Evolutionary conservation across 2,888 invertebrate genomes (phyloP).

Genomic region (Lithophane leautieri): DNA sequence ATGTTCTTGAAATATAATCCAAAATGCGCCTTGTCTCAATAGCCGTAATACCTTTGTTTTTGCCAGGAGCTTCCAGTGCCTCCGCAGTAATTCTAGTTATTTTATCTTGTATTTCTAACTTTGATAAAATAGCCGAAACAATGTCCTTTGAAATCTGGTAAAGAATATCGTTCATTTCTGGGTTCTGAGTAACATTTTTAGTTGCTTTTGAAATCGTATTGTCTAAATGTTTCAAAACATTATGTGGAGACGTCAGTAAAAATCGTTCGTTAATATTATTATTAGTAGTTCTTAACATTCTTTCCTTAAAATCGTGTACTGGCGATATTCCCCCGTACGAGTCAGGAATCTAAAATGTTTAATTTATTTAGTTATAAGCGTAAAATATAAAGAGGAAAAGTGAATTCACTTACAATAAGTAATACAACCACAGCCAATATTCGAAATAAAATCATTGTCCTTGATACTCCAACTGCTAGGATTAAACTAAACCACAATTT

Average conservation of each 20-base stretch:
- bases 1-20: constrained; percentile 86
- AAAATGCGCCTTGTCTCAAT: constrained; percentile 87
- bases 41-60: constrained; percentile 86
- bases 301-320: constrained; percentile 82
- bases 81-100: constrained; percentile 86
- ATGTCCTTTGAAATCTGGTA: constrained; percentile 86
- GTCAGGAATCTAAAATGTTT: constrained; percentile 72
- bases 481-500: constrained; percentile 38
- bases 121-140: constrained; percentile 84
- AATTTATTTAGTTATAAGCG: constrained; percentile 7
- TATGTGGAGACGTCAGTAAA: constrained; percentile 80
- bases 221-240: constrained; percentile 82
- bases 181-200: constrained; percentile 85
- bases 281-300: constrained; percentile 70
- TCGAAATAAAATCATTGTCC: constrained; percentile 47
- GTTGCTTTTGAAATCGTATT: constrained; percentile 80
- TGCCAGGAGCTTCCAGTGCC: constrained; percentile 86
- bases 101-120: constrained; percentile 87
- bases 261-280: constrained; percentile 74
- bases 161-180: constrained; percentile 84
- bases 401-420: constrained; percentile 58
- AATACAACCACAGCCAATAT: constrained; percentile 54
- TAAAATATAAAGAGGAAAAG: constrained; percentile 2
- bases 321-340: constrained; percentile 83
- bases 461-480: constrained; percentile 26